These are phyloP conservation scores for Cantharis rustica DNA, from an alignment of 2,888 invertebrate genomes.

Conservation along the genomic window DNA sequence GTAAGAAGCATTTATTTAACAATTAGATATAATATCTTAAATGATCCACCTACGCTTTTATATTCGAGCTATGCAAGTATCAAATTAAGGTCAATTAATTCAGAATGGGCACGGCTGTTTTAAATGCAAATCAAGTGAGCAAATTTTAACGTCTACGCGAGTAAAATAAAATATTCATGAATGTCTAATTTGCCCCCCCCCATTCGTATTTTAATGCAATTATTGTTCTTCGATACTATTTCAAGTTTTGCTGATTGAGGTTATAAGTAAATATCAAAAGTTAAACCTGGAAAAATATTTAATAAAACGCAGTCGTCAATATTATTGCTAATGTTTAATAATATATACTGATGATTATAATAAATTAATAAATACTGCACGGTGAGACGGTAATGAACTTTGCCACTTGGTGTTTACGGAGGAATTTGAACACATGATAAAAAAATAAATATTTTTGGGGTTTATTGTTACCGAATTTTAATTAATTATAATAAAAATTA, in stretches of 20 bases:
- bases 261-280: neutral
- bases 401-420: neutral
- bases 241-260: neutral
- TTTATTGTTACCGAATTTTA: too few relatives aligned
- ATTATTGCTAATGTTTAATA: neutral
- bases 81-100: neutral
- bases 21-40: neutral
- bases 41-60: neutral
- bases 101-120: neutral
- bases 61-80: neutral
- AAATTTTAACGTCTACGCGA: neutral
- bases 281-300: neutral
- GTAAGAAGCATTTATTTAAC: neutral
- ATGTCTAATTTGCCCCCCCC: neutral
- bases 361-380: neutral
- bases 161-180: neutral
- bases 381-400: neutral
- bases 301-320: neutral
- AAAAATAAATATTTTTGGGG: too few relatives aligned
- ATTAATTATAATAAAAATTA: too few relatives aligned
- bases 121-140: neutral
- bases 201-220: neutral
- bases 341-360: neutral
- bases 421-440: too few relatives aligned
- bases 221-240: neutral